A percentile compares a stretch with the other conserved stretches of the same genome.
phyloP scores from a whole-genome alignment of 2,888 invertebrate species.

The Cenopis cana region DNA sequence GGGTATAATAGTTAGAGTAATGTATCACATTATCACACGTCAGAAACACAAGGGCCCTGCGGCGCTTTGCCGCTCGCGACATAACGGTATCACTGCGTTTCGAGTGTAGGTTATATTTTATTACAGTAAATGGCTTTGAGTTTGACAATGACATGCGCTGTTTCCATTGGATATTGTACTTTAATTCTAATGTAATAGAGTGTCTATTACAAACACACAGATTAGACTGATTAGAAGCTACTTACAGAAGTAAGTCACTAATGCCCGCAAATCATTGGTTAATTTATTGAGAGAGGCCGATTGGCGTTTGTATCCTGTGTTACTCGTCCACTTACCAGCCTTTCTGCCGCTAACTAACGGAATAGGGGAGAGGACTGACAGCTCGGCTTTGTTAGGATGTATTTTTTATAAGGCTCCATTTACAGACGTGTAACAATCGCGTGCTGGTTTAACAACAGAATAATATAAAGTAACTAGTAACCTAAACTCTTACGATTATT shows the following conservation, averaged over 20 bases:
- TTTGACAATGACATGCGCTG: too few species aligned
- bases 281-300: constrained; percentile 32
- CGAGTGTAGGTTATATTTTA: not conserved
- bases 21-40: not conserved
- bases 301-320: constrained; percentile 14
- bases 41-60: constrained; percentile 5
- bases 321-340: constrained; percentile 9
- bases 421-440: too few species aligned
- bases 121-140: too few species aligned
- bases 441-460: too few species aligned
- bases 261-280: not conserved
- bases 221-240: not conserved
- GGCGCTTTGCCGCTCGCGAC: constrained; percentile 5
- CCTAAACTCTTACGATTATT: too few species aligned
- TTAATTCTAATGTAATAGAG: too few species aligned
- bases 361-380: not conserved
- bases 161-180: too few species aligned
- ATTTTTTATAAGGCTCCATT: not conserved
- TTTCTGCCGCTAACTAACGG: constrained; percentile 2
- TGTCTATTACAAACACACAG: too few species aligned
- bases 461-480: too few species aligned
- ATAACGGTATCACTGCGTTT: not conserved
- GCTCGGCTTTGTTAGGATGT: not conserved
- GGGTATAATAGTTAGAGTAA: not conserved
- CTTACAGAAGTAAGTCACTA: too few species aligned